Conservation (phyloP, 2,113 vertebrate species). For the Scophthalmus maximus region DNA sequence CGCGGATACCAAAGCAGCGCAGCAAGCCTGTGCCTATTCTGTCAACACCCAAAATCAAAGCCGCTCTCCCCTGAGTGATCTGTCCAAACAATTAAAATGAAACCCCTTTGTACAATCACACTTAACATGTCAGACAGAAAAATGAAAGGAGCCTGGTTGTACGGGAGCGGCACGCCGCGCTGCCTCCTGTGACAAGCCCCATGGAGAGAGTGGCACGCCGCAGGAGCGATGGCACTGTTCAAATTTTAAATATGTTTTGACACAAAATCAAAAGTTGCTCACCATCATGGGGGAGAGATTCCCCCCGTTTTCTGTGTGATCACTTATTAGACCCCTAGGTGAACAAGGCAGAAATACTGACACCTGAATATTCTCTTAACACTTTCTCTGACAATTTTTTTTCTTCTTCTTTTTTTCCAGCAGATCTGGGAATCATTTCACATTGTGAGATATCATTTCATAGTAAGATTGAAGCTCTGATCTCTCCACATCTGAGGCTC, state of each 20-base stretch:
- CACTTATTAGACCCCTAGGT: slow-evolving; percentile 77
- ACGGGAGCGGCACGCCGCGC: slow-evolving; percentile 62
- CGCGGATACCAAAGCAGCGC: slow-evolving; percentile 63
- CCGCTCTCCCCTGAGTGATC: slow-evolving; percentile 79
- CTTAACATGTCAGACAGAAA: slow-evolving; percentile 78
- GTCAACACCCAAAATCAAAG: slow-evolving; percentile 82
- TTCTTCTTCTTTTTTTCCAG: slow-evolving; percentile 31
- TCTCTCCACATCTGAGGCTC: slow-evolving; percentile 73
- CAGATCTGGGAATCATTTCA: slow-evolving; percentile 73
- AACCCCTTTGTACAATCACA: slow-evolving; percentile 80
- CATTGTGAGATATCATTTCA: slow-evolving; percentile 71
- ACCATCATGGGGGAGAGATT: slow-evolving; percentile 73
- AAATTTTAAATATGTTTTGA: slow-evolving; percentile 86
- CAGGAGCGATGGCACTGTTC: slow-evolving; percentile 75
- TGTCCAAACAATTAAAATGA: slow-evolving; percentile 84
- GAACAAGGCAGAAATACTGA: slow-evolving; percentile 77
- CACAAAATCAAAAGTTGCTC: slow-evolving; percentile 82
- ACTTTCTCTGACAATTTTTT: slow-evolving; percentile 68
- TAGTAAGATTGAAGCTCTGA: slow-evolving; percentile 71
- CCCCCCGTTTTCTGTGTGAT: slow-evolving; percentile 73
- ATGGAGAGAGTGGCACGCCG: slow-evolving; percentile 67
- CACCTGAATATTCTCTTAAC: slow-evolving; percentile 79
- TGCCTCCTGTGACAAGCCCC: slow-evolving; percentile 79
- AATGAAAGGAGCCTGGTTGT: slow-evolving; percentile 76
- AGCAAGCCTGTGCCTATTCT: slow-evolving; percentile 81